Conservation (phyloP, 2,888 invertebrate species). For the Drosophila flavopinicola region DNA sequence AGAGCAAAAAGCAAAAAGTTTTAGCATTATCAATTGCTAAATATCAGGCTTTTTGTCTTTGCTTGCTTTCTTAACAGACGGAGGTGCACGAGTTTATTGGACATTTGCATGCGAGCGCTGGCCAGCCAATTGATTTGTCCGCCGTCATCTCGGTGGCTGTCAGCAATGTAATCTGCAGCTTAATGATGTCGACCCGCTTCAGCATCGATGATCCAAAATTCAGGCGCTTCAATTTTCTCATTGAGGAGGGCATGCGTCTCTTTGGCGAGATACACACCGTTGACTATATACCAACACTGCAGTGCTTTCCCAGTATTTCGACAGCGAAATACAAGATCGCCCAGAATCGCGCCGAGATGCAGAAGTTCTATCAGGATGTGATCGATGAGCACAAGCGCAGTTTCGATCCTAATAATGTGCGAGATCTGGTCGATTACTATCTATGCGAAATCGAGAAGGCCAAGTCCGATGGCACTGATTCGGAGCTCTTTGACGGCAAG, state of each 20-base stretch:
- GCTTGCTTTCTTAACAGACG: conserved; percentile 83
- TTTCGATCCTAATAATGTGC: conserved; percentile 90
- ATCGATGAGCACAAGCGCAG: conserved; percentile 92
- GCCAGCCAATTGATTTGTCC: conserved; percentile 90
- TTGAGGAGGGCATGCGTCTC: conserved; percentile 95
- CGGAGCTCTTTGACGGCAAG: conserved; percentile 92
- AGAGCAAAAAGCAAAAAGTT: neutral
- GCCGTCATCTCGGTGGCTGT: conserved; percentile 91
- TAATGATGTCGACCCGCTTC: conserved; percentile 95
- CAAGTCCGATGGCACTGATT: conserved; percentile 89
- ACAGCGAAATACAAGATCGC: conserved; percentile 87
- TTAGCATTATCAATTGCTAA: neutral
- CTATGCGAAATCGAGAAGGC: conserved; percentile 93
- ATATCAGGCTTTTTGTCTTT: neutral
- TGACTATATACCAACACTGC: conserved; percentile 92
- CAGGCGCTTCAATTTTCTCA: conserved; percentile 91
- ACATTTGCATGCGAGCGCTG: conserved; percentile 87
- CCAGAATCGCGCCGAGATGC: conserved; percentile 93
- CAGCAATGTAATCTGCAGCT: conserved; percentile 95
- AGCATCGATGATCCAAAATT: conserved; percentile 91
- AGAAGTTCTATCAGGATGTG: conserved; percentile 91
- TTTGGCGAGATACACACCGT: conserved; percentile 93
- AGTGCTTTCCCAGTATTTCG: conserved; percentile 88
- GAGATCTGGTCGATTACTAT: conserved; percentile 94
- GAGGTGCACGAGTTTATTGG: conserved; percentile 91